phyloP scores from a whole-genome alignment of 35 echinoderm and acorn worm species.

The Apostichopus japonicus region DNA sequence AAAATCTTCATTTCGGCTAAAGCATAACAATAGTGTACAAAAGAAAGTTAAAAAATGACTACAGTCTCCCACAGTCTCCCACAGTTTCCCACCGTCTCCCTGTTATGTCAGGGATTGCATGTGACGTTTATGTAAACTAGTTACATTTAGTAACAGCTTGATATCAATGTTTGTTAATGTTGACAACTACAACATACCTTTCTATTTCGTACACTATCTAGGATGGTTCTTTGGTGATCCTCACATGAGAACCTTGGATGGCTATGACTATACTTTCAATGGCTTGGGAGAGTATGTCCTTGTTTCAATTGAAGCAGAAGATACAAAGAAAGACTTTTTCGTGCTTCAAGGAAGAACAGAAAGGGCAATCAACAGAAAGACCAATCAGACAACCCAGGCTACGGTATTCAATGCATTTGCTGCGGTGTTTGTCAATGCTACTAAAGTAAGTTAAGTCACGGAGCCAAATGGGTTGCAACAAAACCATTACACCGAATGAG shows the following conservation, averaged over 20 bases:
- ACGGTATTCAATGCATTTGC: constrained; percentile 79
- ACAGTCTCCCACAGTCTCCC: background rate
- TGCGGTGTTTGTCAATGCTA: constrained; percentile 23
- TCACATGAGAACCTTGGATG: constrained; percentile 80
- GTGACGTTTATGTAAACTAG: too few species aligned
- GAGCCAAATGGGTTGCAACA: too few species aligned
- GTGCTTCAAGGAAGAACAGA: constrained; percentile 66
- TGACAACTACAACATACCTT: too few species aligned
- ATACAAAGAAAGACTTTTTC: constrained; percentile 8
- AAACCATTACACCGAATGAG: too few species aligned
- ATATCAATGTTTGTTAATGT: too few species aligned
- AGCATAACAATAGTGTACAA: too few species aligned
- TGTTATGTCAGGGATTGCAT: too few species aligned
- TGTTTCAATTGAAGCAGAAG: constrained; percentile 28
- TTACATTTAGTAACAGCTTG: too few species aligned
- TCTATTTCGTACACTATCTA: background rate
- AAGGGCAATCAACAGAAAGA: constrained; percentile 51
- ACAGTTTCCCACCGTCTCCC: background rate
- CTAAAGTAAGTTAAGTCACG: background rate
- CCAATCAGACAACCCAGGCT: constrained; percentile 21
- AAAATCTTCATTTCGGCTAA: too few species aligned
- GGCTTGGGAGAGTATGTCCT: constrained; percentile 74
- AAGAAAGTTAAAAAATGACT: too few species aligned
- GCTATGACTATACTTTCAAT: constrained; percentile 71
- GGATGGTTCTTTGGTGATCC: constrained; percentile 85